Evolutionary conservation across 2,797 vertebrate species (phyloP).

Genomic region (Poeciliopsis turneri): DNA sequence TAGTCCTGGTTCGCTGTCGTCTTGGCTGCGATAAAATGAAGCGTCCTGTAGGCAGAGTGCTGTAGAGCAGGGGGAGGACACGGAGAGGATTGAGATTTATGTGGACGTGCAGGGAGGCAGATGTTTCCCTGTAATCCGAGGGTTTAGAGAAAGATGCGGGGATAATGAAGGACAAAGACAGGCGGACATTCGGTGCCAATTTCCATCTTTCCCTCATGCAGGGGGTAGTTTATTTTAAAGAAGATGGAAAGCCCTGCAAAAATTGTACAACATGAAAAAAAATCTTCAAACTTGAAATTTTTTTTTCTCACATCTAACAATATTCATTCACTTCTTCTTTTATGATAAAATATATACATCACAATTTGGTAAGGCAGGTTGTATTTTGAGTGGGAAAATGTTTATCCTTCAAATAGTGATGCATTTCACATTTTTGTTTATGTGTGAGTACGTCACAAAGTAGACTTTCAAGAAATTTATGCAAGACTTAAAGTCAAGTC

Average conservation of each 20-base stretch:
- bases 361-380: background rate
- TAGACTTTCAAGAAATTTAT: background rate
- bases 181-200: background rate
- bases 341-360: background rate
- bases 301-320: background rate
- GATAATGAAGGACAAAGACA: slow-evolving; percentile 16
- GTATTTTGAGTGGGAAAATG: background rate
- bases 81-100: slow-evolving; percentile 37
- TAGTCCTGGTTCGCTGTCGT: background rate
- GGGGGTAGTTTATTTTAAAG: background rate
- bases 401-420: background rate
- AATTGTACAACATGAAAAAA: background rate
- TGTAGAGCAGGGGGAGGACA: slow-evolving; percentile 26
- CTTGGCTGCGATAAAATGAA: background rate
- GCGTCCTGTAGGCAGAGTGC: background rate
- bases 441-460: background rate
- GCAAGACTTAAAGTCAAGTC: background rate
- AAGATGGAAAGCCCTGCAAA: background rate
- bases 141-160: slow-evolving; percentile 37
- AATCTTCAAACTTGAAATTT: background rate
- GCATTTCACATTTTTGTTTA: background rate
- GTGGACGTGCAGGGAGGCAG: slow-evolving; percentile 47
- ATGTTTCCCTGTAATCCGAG: slow-evolving; percentile 58
- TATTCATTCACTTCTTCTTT: background rate
- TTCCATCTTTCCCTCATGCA: background rate